Evolutionary conservation across 2,888 invertebrate genomes (phyloP).

Genomic region (Tachina lurida): DNA sequence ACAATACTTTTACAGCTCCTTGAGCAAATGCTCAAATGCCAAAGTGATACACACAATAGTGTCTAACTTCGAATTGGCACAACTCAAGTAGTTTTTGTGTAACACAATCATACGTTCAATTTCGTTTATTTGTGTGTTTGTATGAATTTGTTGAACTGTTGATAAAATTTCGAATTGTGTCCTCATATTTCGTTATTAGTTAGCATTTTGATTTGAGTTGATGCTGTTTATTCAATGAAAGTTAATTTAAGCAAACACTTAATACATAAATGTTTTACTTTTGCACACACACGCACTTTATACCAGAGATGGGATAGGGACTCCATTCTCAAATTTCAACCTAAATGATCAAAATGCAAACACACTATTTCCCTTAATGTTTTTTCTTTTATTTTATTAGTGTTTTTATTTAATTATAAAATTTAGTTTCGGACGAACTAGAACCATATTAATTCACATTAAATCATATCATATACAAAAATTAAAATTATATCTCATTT

Average conservation of each 20-base stretch:
- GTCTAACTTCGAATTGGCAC: conserved; percentile 23
- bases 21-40: background rate
- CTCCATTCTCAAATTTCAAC: no score
- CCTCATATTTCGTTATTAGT: conserved; percentile 67
- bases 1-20: conserved; percentile 7
- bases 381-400: no score
- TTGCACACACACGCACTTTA: conserved; percentile 11
- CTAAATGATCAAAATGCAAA: background rate
- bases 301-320: background rate
- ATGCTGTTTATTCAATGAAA: conserved; percentile 66
- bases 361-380: no score
- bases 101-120: background rate
- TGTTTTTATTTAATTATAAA: no score
- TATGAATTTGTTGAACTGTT: conserved; percentile 1
- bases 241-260: conserved; percentile 69
- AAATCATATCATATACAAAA: no score
- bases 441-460: no score
- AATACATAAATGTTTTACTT: conserved; percentile 65
- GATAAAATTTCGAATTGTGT: conserved; percentile 64
- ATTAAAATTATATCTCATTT: no score
- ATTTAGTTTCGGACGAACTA: no score
- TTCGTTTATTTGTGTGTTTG: background rate
- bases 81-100: background rate
- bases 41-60: background rate
- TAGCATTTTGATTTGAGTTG: conserved; percentile 57